A percentile compares a stretch with the other conserved stretches of the same genome.
Conservation (phyloP, 2,888 invertebrate species). For the Elaeidobius kamerunicus region DNA sequence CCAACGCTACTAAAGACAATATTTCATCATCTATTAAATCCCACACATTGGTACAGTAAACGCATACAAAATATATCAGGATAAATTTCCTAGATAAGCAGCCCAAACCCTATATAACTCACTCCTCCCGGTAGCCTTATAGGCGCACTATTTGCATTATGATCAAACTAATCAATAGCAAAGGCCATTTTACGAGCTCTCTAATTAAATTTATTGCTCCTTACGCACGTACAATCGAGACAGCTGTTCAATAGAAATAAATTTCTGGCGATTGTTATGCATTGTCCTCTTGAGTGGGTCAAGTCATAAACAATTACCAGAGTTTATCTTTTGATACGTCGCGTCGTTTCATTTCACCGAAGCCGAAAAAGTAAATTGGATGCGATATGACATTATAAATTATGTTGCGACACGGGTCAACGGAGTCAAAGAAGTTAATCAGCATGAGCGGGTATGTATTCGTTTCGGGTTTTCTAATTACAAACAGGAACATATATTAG, state of each 20-base stretch:
- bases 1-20: too few relatives aligned
- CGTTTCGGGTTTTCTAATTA: neutral
- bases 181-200: slow-evolving; percentile 1
- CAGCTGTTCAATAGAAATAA: slow-evolving; percentile 25
- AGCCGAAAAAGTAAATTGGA: slow-evolving; percentile 24
- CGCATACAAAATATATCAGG: too few relatives aligned
- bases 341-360: slow-evolving; percentile 19
- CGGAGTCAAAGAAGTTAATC: slow-evolving; percentile 16
- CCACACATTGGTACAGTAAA: too few relatives aligned
- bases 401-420: slow-evolving; percentile 19
- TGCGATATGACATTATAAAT: slow-evolving; percentile 17
- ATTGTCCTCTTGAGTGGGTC: slow-evolving; percentile 22
- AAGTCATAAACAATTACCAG: slow-evolving; percentile 24
- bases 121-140: too few relatives aligned
- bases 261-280: slow-evolving; percentile 24
- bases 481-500: too few relatives aligned
- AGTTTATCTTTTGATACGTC: slow-evolving; percentile 17
- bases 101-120: too few relatives aligned
- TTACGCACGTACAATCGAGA: slow-evolving; percentile 7
- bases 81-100: too few relatives aligned
- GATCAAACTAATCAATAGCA: neutral
- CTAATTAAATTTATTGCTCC: slow-evolving; percentile 14
- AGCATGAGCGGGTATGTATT: neutral
- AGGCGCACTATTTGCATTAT: neutral
- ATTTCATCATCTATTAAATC: too few relatives aligned